Evolutionary conservation across 2,113 vertebrate species (phyloP).

Genomic region (Aegotheles bennettii): DNA sequence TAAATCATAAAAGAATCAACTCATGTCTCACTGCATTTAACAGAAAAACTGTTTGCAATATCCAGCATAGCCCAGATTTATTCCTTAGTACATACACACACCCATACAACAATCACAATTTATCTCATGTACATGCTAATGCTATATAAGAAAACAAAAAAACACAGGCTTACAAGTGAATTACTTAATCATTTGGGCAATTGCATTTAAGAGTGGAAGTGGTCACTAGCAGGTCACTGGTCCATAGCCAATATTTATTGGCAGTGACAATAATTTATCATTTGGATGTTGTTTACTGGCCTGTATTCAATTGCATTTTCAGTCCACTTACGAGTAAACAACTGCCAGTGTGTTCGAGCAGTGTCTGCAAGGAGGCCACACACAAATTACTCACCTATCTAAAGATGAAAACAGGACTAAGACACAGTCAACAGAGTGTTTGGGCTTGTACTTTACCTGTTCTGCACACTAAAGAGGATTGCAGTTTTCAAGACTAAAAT

Average conservation of each 20-base stretch:
- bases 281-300: background rate
- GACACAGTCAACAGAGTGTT: background rate
- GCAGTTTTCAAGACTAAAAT: background rate
- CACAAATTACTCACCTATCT: background rate
- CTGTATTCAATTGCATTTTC: background rate
- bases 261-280: background rate
- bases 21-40: background rate
- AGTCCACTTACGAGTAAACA: background rate
- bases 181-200: background rate
- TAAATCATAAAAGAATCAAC: background rate
- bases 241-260: background rate
- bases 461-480: background rate
- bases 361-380: background rate
- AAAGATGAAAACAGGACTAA: background rate
- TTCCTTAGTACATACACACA: background rate
- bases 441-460: background rate
- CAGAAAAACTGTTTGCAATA: background rate
- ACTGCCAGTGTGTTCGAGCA: background rate
- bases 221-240: background rate
- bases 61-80: background rate
- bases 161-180: background rate
- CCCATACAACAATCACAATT: background rate
- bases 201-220: background rate
- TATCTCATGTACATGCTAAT: background rate
- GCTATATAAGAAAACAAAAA: background rate